Evolutionary conservation across 2,888 invertebrate species (phyloP).

Genomic region (Melieria omissa): DNA sequence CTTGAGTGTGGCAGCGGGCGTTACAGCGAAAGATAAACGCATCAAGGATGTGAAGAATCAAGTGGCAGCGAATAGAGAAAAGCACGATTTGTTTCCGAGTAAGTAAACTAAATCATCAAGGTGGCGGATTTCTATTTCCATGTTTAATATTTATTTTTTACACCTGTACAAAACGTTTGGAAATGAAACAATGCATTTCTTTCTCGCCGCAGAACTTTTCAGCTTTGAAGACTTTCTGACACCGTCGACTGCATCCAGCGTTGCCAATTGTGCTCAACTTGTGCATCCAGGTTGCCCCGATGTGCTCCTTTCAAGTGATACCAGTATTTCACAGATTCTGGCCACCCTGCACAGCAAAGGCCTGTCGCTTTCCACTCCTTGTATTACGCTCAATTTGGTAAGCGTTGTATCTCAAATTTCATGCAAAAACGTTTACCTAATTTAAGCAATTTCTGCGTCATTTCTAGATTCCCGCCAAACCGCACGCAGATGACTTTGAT

Average conservation of each 20-base stretch:
- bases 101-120: not conserved
- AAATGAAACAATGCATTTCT: not conserved
- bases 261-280: slow-evolving; percentile 65
- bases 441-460: slow-evolving; percentile 2
- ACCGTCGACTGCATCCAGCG: slow-evolving; percentile 52
- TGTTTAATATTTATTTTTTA: slow-evolving; percentile 6
- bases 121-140: not conserved
- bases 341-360: slow-evolving; percentile 70
- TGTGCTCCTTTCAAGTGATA: slow-evolving; percentile 69
- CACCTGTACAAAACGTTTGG: not conserved
- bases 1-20: slow-evolving; percentile 85
- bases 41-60: slow-evolving; percentile 84
- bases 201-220: slow-evolving; percentile 53
- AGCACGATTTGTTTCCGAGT: slow-evolving; percentile 57
- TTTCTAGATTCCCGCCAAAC: slow-evolving; percentile 46
- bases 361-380: slow-evolving; percentile 69
- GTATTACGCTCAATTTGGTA: slow-evolving; percentile 64
- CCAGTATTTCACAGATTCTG: slow-evolving; percentile 72
- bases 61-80: slow-evolving; percentile 59
- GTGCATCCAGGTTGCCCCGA: slow-evolving; percentile 67
- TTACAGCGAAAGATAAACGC: slow-evolving; percentile 89
- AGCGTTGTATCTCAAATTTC: not conserved
- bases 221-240: slow-evolving; percentile 60
- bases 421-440: not conserved
- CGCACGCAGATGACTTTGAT: slow-evolving; percentile 48